Base-by-base conservation (phyloP, 2,113 vertebrate species). In the Prionailurus viverrinus region DNA sequence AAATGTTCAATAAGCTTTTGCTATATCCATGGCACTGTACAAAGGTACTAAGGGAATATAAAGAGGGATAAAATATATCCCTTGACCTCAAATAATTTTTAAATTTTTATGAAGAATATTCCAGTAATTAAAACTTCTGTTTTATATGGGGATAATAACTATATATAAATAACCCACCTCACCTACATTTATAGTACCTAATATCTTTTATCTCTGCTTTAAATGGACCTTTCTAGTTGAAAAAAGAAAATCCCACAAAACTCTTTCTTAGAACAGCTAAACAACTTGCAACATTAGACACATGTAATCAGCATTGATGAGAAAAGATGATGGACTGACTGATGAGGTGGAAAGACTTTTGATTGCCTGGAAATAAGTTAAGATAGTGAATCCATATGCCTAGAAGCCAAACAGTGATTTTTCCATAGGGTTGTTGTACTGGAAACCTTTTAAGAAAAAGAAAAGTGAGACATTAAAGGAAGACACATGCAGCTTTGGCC, bases 351-450 rank as follows among this genome's bases (percentile, higher is more conserved):
- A 89, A 91, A 97, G 73, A 87, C 31, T 97, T 95, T 84, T 41
- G 41, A 76, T 73, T 92, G 21, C 23, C 27, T 69, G 15, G 5
- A 79, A 71, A 23, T 51, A 27, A 91, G 71, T 51, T 89, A 93
- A 86, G 82, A 97, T 11, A 58, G 9, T 74, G 63, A 65, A n/a
- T 80, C 31, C 14, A 19, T 78, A 74, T 73, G 66, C 45, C 51
- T 65, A 79, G 51, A 91, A 98, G 45, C 68, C 81, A 74, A 89
- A 71, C 8, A 66, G 29, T 80, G 45, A 63, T 80, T 95, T 94
- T 81, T 65, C 8, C 33, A 71, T 80, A 94, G 41, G 0, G 6
- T 63, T 83, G 0, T 90, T 18, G 9, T 48, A 45, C 69, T 94
- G 63, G 15, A 96, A 93, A 93, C 78, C 25, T 13, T 19, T 79